Conservation (phyloP, 2,797 vertebrate species). For the Denticeps clupeoides region DNA sequence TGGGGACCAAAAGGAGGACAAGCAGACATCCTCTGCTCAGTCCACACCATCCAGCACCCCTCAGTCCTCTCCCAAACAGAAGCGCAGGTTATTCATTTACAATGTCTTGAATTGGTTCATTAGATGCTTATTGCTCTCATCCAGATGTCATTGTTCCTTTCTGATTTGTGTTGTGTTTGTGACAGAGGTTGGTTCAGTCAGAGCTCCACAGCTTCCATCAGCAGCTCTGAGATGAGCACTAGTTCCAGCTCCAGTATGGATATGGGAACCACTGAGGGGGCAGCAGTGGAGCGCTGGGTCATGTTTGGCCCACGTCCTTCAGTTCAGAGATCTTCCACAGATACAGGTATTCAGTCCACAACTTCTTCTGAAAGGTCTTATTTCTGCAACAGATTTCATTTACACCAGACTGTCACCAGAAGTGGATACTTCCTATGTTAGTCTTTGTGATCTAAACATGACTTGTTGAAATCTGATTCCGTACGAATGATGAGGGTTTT, state of each 20-base stretch:
- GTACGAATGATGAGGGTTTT: too few relatives aligned
- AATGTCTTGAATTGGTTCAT: conserved; percentile 27
- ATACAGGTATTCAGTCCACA: conserved; percentile 55
- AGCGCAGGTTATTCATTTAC: conserved; percentile 43
- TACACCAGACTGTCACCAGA: too few relatives aligned
- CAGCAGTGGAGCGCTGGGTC: conserved; percentile 53
- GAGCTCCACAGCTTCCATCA: conserved; percentile 33
- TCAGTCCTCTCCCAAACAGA: conserved; percentile 51
- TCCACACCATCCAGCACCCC: conserved; percentile 59
- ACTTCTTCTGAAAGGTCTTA: conserved; percentile 20
- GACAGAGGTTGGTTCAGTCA: conserved; percentile 60
- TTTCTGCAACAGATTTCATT: neutral
- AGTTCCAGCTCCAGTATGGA: conserved; percentile 31
- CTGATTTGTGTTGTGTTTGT: conserved; percentile 1
- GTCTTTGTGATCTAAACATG: too few relatives aligned
- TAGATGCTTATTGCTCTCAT: conserved; percentile 34
- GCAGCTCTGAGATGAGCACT: conserved; percentile 34
- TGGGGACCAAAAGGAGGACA: conserved; percentile 62
- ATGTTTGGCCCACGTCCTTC: conserved; percentile 57
- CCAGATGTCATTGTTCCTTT: neutral
- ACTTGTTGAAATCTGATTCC: too few relatives aligned
- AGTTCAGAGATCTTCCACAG: conserved; percentile 62
- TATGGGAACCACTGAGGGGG: conserved; percentile 59
- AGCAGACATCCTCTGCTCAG: conserved; percentile 58
- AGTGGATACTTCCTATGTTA: too few relatives aligned